Conservation (phyloP, 2,113 vertebrate genomes). For the Eretmochelys imbricata region DNA sequence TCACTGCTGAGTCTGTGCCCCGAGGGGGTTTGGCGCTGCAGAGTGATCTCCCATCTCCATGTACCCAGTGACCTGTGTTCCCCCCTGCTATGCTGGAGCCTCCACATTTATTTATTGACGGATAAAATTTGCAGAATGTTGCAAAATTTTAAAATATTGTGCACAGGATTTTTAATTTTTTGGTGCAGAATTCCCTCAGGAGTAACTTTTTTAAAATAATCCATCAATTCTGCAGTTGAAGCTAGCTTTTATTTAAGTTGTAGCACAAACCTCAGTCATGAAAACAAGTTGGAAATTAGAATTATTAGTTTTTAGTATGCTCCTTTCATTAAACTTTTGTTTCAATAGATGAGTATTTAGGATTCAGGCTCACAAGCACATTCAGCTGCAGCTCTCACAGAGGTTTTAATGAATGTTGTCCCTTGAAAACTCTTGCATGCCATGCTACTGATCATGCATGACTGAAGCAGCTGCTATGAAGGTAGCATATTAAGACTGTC, state of each 20-base stretch:
- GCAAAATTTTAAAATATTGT: too few relatives aligned
- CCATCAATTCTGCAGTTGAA: neutral
- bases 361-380: neutral
- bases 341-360: neutral
- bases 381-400: neutral
- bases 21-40: too few relatives aligned
- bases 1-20: too few relatives aligned
- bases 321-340: neutral
- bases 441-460: neutral
- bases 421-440: constrained; percentile 8
- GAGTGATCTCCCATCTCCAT: too few relatives aligned
- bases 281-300: neutral
- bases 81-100: too few relatives aligned
- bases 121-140: too few relatives aligned
- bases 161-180: too few relatives aligned
- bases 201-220: neutral
- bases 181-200: too few relatives aligned
- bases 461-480: neutral
- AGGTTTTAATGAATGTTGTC: neutral
- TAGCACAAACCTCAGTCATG: neutral
- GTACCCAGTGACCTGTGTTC: too few relatives aligned
- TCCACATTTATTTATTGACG: too few relatives aligned
- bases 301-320: neutral
- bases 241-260: neutral
- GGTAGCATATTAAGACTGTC: neutral